Evolutionary conservation across 2,888 invertebrate species (phyloP).

Genomic region (Pseudococcus viburni): DNA sequence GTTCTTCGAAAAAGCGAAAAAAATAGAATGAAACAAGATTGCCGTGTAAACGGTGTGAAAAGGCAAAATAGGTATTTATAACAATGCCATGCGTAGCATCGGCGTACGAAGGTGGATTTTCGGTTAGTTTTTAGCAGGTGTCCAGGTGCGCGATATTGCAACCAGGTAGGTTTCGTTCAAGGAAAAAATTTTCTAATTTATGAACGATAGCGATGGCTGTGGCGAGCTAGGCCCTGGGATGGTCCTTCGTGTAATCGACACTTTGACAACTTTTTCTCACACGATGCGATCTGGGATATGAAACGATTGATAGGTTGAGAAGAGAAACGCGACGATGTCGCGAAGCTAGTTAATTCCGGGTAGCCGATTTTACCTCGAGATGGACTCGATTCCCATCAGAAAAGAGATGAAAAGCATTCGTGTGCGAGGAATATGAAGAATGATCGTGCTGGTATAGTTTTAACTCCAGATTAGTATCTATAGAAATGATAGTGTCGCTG

Average conservation of each 20-base stretch:
- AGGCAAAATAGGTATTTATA: constrained; percentile 58
- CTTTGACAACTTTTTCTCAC: constrained; percentile 15
- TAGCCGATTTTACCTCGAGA: neutral
- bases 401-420: too few species aligned
- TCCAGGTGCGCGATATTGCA: constrained; percentile 53
- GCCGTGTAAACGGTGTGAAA: constrained; percentile 60
- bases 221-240: neutral
- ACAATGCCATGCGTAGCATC: neutral
- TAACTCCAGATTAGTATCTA: too few species aligned
- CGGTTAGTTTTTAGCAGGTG: constrained; percentile 58
- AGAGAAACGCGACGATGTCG: neutral
- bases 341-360: constrained; percentile 20
- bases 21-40: constrained; percentile 56
- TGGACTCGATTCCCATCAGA: too few species aligned
- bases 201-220: constrained; percentile 2
- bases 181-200: constrained; percentile 58
- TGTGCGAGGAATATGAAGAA: too few species aligned
- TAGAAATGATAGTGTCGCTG: too few species aligned
- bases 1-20: constrained; percentile 40
- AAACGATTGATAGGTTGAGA: neutral
- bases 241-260: neutral
- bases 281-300: neutral
- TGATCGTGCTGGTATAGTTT: too few species aligned
- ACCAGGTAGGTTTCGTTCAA: constrained; percentile 50
- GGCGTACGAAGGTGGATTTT: constrained; percentile 56